Conservation (phyloP, 2,888 invertebrate species). For the Drosophila prolongata region DNA sequence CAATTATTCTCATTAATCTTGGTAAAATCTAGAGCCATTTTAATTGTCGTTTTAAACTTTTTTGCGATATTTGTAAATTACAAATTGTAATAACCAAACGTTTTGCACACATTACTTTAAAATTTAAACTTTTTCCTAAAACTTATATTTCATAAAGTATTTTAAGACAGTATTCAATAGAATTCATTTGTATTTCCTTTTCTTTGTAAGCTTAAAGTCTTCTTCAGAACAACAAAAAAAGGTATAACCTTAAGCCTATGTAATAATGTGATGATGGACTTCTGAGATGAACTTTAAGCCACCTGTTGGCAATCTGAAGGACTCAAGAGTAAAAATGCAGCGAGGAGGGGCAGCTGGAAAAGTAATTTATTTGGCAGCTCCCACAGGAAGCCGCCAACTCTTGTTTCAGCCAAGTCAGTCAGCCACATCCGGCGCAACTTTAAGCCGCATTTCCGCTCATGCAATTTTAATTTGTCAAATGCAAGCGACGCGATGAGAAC, state of each 20-base stretch:
- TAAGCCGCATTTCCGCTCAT: conserved; percentile 78
- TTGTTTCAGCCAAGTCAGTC: conserved; percentile 18
- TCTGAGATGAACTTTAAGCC: conserved; percentile 15
- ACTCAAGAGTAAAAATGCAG: background rate
- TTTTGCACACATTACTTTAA: too few species aligned
- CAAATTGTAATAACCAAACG: too few species aligned
- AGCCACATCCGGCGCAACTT: conserved; percentile 68
- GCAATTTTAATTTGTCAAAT: conserved; percentile 80
- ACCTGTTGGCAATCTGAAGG: conserved; percentile 34
- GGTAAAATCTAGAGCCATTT: too few species aligned
- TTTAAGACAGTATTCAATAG: too few species aligned
- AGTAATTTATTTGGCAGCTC: conserved; percentile 54
- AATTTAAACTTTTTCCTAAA: too few species aligned
- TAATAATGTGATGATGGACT: conserved; percentile 14
- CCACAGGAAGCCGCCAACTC: conserved; percentile 53
- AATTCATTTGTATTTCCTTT: too few species aligned
- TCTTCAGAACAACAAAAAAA: background rate
- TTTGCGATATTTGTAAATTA: too few species aligned
- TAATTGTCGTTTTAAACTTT: too few species aligned
- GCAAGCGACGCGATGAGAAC: conserved; percentile 45
- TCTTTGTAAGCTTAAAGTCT: background rate
- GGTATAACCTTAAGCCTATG: conserved; percentile 18
- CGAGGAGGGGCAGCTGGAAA: conserved; percentile 15
- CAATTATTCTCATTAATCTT: too few species aligned
- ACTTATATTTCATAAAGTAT: too few species aligned